A percentile compares a stretch with the other conserved stretches of the same genome.
phyloP scores from a whole-genome alignment of 2,797 vertebrate species.

The Tamandua tetradactyla region DNA sequence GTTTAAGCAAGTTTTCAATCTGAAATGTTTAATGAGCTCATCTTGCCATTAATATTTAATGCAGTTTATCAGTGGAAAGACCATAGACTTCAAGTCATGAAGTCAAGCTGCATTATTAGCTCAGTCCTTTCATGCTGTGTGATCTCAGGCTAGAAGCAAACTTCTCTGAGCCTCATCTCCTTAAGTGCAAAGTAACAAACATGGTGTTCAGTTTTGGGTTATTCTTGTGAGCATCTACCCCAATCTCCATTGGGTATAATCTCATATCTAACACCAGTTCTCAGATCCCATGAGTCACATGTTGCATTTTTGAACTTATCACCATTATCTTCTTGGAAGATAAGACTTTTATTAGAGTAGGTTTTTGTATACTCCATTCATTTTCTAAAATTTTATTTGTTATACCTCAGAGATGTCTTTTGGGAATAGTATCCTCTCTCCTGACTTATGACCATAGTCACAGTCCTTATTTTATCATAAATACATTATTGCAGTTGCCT shows the following conservation, averaged over 20 bases:
- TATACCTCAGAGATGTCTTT: neutral
- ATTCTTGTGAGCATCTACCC: neutral
- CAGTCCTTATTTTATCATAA: neutral
- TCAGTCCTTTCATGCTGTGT: neutral
- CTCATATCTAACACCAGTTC: neutral
- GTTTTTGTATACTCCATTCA: neutral
- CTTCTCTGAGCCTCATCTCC: neutral
- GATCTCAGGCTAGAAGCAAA: neutral
- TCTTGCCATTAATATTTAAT: neutral
- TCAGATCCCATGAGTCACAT: neutral
- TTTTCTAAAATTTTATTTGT: neutral
- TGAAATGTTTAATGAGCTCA: neutral
- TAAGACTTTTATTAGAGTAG: neutral
- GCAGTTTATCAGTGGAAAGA: neutral
- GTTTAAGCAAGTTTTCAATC: neutral
- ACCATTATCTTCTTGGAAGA: neutral
- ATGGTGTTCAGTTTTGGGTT: neutral
- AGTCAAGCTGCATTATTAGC: neutral
- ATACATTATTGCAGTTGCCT: neutral
- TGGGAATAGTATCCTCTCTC: neutral
- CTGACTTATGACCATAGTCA: neutral
- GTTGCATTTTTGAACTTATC: neutral
- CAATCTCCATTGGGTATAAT: neutral
- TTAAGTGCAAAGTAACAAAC: neutral
- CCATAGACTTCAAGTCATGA: neutral